Evolutionary conservation across 2,888 invertebrate species (phyloP).

Genomic region (Drosophila picticornis): DNA sequence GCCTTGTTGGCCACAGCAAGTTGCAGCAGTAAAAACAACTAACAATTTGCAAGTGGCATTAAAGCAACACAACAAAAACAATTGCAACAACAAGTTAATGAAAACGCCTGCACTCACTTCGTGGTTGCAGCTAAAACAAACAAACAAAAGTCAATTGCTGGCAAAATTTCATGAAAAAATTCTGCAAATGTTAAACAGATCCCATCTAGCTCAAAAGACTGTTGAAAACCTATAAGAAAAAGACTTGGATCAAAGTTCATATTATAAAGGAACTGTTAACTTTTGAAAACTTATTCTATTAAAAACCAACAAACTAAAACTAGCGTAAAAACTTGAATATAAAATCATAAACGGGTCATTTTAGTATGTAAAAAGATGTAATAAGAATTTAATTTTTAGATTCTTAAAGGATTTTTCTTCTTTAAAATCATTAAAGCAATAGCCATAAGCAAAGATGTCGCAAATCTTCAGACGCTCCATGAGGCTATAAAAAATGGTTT

Average conservation of each 20-base stretch:
- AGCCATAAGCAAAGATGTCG: conserved; percentile 20
- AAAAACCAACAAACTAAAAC: not conserved
- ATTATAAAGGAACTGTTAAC: not conserved
- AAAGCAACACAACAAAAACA: conserved; percentile 54
- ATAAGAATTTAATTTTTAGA: not conserved
- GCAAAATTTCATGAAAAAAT: conserved; percentile 2
- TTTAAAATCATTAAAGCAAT: conserved; percentile 21
- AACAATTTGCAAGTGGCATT: conserved; percentile 47
- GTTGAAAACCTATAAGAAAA: not conserved
- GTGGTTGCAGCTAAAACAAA: conserved; percentile 24
- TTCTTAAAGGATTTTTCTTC: not conserved
- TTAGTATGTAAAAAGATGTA: not conserved
- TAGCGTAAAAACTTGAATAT: not conserved
- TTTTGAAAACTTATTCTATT: not conserved
- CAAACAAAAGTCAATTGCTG: conserved; percentile 10
- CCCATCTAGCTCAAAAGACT: not conserved
- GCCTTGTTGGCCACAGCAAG: conserved; percentile 50
- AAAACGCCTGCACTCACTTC: conserved; percentile 60
- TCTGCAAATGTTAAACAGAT: not conserved
- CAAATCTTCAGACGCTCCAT: conserved; percentile 28
- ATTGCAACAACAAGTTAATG: conserved; percentile 77
- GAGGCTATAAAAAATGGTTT: conserved; percentile 58
- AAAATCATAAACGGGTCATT: not conserved
- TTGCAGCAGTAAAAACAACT: conserved; percentile 46
- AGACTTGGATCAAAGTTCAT: not conserved